These are phyloP conservation scores for Penaeus indicus DNA, from an alignment of 1,140 invertebrate genomes.

Conservation along the genomic window DNA sequence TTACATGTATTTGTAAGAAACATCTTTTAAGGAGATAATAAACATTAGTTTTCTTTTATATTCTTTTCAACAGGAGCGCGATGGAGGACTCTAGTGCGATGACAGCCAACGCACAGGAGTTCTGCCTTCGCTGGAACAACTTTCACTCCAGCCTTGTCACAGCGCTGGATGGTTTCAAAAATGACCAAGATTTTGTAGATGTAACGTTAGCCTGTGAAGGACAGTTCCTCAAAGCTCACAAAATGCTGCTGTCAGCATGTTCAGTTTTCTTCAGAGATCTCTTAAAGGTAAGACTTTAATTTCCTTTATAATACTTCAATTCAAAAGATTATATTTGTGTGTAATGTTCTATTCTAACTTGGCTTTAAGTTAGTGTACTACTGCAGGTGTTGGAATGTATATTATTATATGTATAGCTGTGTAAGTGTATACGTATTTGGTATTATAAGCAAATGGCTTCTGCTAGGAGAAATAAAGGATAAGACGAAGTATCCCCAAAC, in stretches of 20 bases:
- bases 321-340: too few relatives aligned
- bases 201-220: conserved; percentile 88
- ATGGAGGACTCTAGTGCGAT: conserved; percentile 66
- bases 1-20: too few relatives aligned
- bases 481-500: too few relatives aligned
- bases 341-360: too few relatives aligned
- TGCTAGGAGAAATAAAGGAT: too few relatives aligned
- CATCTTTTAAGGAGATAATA: too few relatives aligned
- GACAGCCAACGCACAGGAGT: conserved; percentile 70
- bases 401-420: too few relatives aligned
- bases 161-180: conserved; percentile 74
- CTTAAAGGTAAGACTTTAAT: conserved; percentile 79
- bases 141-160: conserved; percentile 72
- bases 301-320: neutral
- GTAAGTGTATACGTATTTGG: too few relatives aligned
- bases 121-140: conserved; percentile 74
- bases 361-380: too few relatives aligned
- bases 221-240: conserved; percentile 85
- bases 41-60: neutral
- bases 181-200: conserved; percentile 84
- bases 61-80: conserved; percentile 42
- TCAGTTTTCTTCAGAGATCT: conserved; percentile 90
- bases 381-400: too few relatives aligned
- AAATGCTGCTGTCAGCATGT: conserved; percentile 87
- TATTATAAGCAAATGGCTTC: too few relatives aligned